Evolutionary conservation across 2,797 vertebrate species (phyloP).

Genomic region (Heterohyrax brucei): DNA sequence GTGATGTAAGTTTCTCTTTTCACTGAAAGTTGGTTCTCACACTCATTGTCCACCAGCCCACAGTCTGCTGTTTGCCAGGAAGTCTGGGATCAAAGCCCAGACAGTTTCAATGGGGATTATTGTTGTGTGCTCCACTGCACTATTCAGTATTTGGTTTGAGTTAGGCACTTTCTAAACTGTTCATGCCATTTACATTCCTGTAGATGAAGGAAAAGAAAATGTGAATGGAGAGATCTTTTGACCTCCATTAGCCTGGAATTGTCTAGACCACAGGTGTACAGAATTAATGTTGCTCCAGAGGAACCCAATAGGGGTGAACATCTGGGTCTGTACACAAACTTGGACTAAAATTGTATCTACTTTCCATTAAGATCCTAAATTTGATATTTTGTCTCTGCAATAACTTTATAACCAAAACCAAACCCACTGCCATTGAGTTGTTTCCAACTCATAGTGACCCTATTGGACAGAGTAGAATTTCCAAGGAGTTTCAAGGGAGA

Average conservation of each 20-base stretch:
- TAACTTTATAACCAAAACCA: not conserved
- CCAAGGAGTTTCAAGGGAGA: too few species aligned
- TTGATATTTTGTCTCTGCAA: not conserved
- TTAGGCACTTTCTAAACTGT: slow-evolving; percentile 12
- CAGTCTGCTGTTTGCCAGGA: slow-evolving; percentile 44
- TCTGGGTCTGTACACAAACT: not conserved
- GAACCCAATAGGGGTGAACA: not conserved
- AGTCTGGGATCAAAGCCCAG: slow-evolving; percentile 57
- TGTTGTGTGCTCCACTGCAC: slow-evolving; percentile 1
- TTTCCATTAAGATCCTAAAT: not conserved
- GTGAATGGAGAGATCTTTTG: not conserved
- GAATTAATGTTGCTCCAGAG: not conserved
- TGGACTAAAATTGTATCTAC: not conserved
- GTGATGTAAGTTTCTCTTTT: slow-evolving; percentile 53
- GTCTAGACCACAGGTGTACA: not conserved
- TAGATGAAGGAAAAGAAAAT: slow-evolving; percentile 2
- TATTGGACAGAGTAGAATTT: too few species aligned
- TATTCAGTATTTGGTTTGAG: slow-evolving; percentile 45
- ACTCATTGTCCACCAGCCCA: not conserved
- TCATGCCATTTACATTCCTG: slow-evolving; percentile 46
- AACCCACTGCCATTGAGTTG: too few species aligned
- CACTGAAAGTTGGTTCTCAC: slow-evolving; percentile 31
- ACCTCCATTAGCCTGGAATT: not conserved
- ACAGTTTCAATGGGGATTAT: slow-evolving; percentile 28
- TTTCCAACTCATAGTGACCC: too few species aligned